Base-by-base conservation (phyloP, 2,888 invertebrate species). In the Didymodactylos carnosus region DNA sequence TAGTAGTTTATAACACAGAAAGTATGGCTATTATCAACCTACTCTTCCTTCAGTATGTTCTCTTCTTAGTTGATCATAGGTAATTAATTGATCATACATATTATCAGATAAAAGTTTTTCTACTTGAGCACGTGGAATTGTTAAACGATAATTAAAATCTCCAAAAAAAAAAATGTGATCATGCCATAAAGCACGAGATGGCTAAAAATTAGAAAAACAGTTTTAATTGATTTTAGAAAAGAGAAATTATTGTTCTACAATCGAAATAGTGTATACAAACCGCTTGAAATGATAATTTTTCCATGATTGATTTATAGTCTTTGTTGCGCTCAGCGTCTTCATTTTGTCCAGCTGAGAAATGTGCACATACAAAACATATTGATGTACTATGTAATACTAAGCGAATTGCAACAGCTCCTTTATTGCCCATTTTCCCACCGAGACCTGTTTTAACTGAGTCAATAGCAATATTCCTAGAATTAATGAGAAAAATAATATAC, bases 81-180 rank as follows among this genome's bases (percentile, higher is more conserved):
- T 89, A 49, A 92, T 85, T 75, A 97, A 87, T 71, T 88, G 85
- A 75, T 88, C 87, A 79, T 90, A 87, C 80, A 91, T 89, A 76
- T 90, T 88, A 77, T 88, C 87, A 75, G 88, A 87, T 1, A 94
- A 88, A 76, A 91, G 85, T 75, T 90, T 89, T 80, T 92, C 92
- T 76, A 94, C 89, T 81, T 93, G 92, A 10, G 94, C 94, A 81
- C 92, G 92, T 77, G 91, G 90, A 87, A 97, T 88, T 82, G 97
- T 94, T 75, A 98, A 89, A 75, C 98, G 88, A 82, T 98, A 99
- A 83, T 99, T 98, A 83, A 98, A 98, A 85, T 98, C 98, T 0
- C 98, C 98, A 83, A 95, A 93, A 97, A 97, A 99, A 84, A 98
- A 95, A 1, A 98, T 89, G 82, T 94, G 95, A 84, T 99, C 98